These are phyloP conservation scores for Ia io DNA, from an alignment of 2,113 vertebrate species.

Conservation along the genomic window DNA sequence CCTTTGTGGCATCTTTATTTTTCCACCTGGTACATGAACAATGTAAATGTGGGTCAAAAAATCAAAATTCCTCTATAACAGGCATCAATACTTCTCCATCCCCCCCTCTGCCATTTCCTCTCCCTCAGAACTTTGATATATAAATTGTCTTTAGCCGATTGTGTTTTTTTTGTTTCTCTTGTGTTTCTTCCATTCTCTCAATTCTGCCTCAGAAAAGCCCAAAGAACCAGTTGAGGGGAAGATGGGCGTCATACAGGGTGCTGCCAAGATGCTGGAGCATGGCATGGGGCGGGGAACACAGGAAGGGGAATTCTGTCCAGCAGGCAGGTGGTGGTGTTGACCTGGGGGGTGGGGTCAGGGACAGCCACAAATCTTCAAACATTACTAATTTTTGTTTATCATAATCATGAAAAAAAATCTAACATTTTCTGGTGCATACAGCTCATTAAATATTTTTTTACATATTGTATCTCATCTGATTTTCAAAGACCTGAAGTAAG, in stretches of 20 bases:
- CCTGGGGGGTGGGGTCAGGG: no score
- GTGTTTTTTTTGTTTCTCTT: background rate
- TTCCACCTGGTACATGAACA: slow-evolving; percentile 20
- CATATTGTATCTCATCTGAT: background rate
- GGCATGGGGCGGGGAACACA: background rate
- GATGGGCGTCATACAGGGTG: background rate
- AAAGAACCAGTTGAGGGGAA: background rate
- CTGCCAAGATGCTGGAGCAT: background rate
- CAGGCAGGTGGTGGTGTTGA: background rate
- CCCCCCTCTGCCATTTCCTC: background rate
- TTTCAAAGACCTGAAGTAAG: background rate
- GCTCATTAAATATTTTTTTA: background rate
- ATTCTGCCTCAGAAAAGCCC: background rate
- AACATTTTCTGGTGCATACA: background rate
- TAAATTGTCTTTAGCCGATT: background rate
- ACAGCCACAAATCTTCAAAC: background rate
- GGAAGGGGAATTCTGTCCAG: background rate
- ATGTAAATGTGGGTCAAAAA: background rate
- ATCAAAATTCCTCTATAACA: no score
- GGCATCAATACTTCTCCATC: background rate
- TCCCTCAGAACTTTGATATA: background rate
- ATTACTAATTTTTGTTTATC: background rate
- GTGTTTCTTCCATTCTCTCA: background rate
- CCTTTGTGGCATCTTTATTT: slow-evolving; percentile 67
- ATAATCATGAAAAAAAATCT: background rate